Conservation (phyloP, 1,140 invertebrate species). For the Tetraneura akinire region DNA sequence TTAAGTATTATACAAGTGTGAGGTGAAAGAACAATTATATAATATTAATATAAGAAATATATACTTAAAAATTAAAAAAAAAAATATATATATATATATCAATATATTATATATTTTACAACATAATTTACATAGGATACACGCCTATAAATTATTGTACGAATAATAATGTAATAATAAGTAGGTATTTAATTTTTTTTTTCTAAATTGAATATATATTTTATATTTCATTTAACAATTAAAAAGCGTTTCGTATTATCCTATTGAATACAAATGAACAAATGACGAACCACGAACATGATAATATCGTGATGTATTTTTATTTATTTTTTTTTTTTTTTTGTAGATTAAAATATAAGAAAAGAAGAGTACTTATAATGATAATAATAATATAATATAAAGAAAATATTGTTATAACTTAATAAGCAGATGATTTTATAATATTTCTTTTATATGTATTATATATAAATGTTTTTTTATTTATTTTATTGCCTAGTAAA, state of each 20-base stretch:
- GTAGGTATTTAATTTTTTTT: conserved; percentile 26
- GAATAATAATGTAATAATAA: conserved; percentile 41
- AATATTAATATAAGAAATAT: neutral
- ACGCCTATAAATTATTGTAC: conserved; percentile 44
- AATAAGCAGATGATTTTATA: neutral
- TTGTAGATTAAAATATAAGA: neutral
- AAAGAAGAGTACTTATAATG: neutral
- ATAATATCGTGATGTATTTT: conserved; percentile 26
- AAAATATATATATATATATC: neutral
- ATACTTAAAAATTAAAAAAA: conserved; percentile 44
- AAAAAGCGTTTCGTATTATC: conserved; percentile 27
- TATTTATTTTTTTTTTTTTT: neutral
- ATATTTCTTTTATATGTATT: no score
- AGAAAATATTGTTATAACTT: neutral
- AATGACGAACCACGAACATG: neutral
- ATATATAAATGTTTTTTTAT: no score
- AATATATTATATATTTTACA: conserved; percentile 35
- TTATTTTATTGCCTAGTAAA: no score
- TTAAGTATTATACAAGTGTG: conserved; percentile 51
- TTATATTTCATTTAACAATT: conserved; percentile 5
- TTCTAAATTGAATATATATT: neutral
- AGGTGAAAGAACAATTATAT: conserved; percentile 46
- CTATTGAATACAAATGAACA: no score
- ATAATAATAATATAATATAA: neutral
- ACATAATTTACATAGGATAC: conserved; percentile 46